Evolutionary conservation across 2,113 vertebrate genomes (phyloP).

Genomic region (Gallinago jamesoni): DNA sequence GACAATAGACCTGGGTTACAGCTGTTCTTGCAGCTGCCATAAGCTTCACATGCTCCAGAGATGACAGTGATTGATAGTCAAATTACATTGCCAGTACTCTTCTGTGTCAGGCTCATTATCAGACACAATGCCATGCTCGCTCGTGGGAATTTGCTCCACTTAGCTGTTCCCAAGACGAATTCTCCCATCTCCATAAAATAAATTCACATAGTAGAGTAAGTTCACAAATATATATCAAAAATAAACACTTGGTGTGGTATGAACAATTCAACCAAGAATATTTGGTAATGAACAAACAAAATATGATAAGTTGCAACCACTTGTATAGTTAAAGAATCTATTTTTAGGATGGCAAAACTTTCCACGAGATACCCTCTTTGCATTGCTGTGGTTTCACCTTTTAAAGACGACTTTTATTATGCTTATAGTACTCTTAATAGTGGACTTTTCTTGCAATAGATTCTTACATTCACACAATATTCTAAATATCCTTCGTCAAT

Average conservation of each 20-base stretch:
- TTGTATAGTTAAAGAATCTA: neutral
- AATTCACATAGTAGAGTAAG: neutral
- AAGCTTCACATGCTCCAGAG: conserved; percentile 43
- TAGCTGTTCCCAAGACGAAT: neutral
- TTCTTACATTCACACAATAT: neutral
- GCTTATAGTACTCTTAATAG: neutral
- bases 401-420: neutral
- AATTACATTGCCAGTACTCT: conserved; percentile 68
- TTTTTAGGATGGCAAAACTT: neutral
- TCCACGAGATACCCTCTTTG: neutral
- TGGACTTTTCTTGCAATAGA: neutral
- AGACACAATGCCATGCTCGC: conserved; percentile 42
- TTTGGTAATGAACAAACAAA: neutral
- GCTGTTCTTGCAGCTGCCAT: conserved; percentile 74
- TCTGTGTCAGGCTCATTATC: conserved; percentile 67
- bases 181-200: neutral
- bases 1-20: conserved; percentile 63
- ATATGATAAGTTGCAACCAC: neutral
- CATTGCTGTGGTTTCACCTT: neutral
- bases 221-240: neutral
- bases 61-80: conserved; percentile 75
- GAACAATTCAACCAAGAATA: neutral
- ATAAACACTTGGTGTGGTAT: neutral
- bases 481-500: neutral
- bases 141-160: conserved; percentile 13